Evolutionary conservation across 1,140 invertebrate species (phyloP), one percentile per base, ranked within the genome.

Genomic region (Dinothrombium tinctorium): DNA sequence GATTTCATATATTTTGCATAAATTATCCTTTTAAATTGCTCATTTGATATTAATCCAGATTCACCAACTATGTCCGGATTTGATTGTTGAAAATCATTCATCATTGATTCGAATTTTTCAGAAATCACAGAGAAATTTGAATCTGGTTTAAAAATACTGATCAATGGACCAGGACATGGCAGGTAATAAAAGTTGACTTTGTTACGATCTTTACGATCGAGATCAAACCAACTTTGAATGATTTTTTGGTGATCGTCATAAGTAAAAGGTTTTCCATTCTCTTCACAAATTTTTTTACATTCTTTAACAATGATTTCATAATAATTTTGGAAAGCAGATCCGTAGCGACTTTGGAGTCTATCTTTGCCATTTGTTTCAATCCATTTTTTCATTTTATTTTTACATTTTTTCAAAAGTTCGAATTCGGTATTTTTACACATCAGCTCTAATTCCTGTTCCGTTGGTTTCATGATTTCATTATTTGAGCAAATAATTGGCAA

Each of bases 401-500:
- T 46, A 29, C 68, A 56, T 21, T 50, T 45, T 41, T 62, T 58
- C 12, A 59, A 55, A 37, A 19, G 58, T 41, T 54, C 42, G 14
- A 41, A 40, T 11, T 68, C 56, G 3, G 55, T 55, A 9, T 65
- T 56, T 32, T 63, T 58, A 52, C 71, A 69, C 0, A 80, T 53
- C 41, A 56, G 54, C 38, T 69, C 54, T 0, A 76, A 44, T 4
- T 68, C 45, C 3, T 67, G 57, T 42, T 69, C 59, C 43, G 73
- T 62, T 12, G 72, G 44, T 32, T 37, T 44, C 12, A 81, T 8
- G 65, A 71, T 37, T 64, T 61, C 26, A 55, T 64, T 57, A 55
- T 96, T 96, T 23, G 76, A 66, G 4, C 74, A 63, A 0, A 98
- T n/a, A n/a, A n/a, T n/a, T n/a, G 67, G 58, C 3, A 94, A 62